Percentiles rank a stretch among this genome's conserved stretches.
Conservation (phyloP, 2,888 invertebrate species). For the Protonemura montana region DNA sequence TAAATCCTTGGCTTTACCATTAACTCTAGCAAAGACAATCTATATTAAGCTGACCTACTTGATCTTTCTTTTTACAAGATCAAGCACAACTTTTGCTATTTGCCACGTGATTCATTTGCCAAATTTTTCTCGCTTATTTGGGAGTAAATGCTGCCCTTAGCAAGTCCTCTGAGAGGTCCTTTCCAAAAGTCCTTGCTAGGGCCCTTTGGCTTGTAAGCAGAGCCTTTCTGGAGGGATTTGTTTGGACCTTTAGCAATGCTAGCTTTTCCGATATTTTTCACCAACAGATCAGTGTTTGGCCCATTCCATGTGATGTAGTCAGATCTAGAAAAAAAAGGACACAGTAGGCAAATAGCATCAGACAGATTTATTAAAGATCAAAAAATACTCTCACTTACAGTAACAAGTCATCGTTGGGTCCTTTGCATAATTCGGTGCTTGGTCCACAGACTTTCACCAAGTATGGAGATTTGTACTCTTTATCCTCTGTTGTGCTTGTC, state of each 20-base stretch:
- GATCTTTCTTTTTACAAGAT: slow-evolving; percentile 37
- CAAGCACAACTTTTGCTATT: slow-evolving; percentile 47
- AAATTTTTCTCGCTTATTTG: slow-evolving; percentile 61
- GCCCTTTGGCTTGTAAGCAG: slow-evolving; percentile 67
- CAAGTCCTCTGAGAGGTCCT: slow-evolving; percentile 74
- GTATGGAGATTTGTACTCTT: slow-evolving; percentile 67
- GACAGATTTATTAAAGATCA: not conserved
- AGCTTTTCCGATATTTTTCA: slow-evolving; percentile 58
- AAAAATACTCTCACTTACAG: slow-evolving; percentile 68
- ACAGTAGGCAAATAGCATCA: no score
- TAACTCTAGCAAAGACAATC: not conserved
- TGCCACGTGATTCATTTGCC: slow-evolving; percentile 47
- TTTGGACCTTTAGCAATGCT: slow-evolving; percentile 66
- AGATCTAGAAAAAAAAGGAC: slow-evolving; percentile 15
- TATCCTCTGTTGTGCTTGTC: slow-evolving; percentile 61
- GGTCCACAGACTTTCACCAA: slow-evolving; percentile 70
- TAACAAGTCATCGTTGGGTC: slow-evolving; percentile 78
- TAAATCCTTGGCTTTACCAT: not conserved
- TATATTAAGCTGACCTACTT: slow-evolving; percentile 15
- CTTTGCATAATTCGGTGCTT: slow-evolving; percentile 75
- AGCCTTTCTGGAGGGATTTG: slow-evolving; percentile 58
- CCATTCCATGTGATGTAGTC: slow-evolving; percentile 88
- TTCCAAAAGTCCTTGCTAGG: slow-evolving; percentile 72
- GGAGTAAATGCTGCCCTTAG: slow-evolving; percentile 82
- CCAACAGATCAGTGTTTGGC: slow-evolving; percentile 71